phyloP scores from a whole-genome alignment of 2,888 invertebrate genomes.

The Frankliniella intonsa region DNA sequence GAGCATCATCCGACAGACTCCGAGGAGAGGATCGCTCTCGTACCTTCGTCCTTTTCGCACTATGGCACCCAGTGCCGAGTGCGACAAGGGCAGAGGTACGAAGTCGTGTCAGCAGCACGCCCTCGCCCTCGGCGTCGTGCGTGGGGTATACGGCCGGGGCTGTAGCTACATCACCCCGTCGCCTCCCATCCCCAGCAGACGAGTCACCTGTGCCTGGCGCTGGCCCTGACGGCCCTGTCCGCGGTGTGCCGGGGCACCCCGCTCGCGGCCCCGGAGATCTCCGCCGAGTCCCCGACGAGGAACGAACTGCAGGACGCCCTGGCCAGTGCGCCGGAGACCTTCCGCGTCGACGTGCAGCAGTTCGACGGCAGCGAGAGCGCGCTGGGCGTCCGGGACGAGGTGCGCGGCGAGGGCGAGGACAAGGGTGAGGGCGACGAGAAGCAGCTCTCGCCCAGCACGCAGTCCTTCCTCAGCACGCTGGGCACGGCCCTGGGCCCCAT shows the following conservation, averaged over 20 bases:
- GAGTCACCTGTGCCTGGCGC: constrained; percentile 23
- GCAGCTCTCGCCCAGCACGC: constrained; percentile 26
- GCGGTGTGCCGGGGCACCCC: constrained; percentile 42
- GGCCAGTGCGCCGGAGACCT: neutral
- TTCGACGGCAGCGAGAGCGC: neutral
- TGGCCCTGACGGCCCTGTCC: constrained; percentile 39
- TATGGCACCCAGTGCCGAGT: too few species aligned
- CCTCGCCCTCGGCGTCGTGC: too few species aligned
- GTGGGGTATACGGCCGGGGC: too few species aligned
- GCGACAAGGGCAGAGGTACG: too few species aligned
- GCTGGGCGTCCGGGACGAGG: neutral
- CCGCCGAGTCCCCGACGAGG: constrained; percentile 41
- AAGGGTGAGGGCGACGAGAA: neutral
- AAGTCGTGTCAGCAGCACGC: too few species aligned
- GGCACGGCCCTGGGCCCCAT: constrained; percentile 32
- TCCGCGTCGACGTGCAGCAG: constrained; percentile 3
- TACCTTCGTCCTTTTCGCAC: too few species aligned
- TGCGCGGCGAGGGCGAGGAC: neutral
- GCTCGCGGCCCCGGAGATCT: constrained; percentile 43
- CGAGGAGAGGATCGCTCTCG: too few species aligned
- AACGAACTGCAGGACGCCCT: constrained; percentile 33
- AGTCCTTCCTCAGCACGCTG: constrained; percentile 30
- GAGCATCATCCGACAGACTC: too few species aligned
- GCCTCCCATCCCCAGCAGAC: neutral
- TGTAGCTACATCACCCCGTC: too few species aligned